phyloP scores from a whole-genome alignment of 2,888 invertebrate genomes.

The Brachyptera putata region DNA sequence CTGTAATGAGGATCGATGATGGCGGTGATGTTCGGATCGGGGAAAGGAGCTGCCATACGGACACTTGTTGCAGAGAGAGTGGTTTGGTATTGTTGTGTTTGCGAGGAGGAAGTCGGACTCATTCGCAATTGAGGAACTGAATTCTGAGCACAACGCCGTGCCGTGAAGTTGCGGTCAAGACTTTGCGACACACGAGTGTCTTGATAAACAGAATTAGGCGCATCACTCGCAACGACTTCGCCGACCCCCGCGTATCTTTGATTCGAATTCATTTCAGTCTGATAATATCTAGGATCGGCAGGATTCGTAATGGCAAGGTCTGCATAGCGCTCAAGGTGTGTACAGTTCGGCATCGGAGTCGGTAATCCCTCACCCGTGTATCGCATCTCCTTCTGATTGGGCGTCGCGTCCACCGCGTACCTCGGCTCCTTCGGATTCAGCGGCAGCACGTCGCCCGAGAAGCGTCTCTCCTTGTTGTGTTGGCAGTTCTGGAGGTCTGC shows the following conservation, averaged over 20 bases:
- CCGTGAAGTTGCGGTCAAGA: slow-evolving; percentile 25
- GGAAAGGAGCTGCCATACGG: slow-evolving; percentile 12
- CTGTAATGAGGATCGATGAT: slow-evolving; percentile 35
- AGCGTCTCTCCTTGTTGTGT: slow-evolving; percentile 8
- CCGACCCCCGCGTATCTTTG: slow-evolving; percentile 18
- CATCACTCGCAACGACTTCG: background rate
- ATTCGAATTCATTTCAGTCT: slow-evolving; percentile 20
- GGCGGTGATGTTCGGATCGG: slow-evolving; percentile 26
- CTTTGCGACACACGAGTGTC: slow-evolving; percentile 24
- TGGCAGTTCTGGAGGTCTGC: slow-evolving; percentile 5
- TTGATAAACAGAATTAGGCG: background rate
- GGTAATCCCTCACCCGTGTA: slow-evolving; percentile 9
- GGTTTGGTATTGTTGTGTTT: slow-evolving; percentile 9
- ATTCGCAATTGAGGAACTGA: background rate
- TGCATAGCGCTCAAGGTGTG: slow-evolving; percentile 1
- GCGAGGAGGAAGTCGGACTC: slow-evolving; percentile 1
- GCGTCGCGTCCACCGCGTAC: background rate
- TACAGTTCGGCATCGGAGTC: slow-evolving; percentile 6
- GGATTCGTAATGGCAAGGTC: slow-evolving; percentile 1
- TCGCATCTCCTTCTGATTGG: slow-evolving; percentile 4
- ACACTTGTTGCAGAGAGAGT: background rate
- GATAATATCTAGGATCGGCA: slow-evolving; percentile 16
- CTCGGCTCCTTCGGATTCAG: background rate
- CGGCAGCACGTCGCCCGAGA: slow-evolving; percentile 2
- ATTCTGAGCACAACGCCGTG: background rate